Evolutionary conservation across 2,113 vertebrate genomes (phyloP).

Genomic region (Pachyramphus minor): DNA sequence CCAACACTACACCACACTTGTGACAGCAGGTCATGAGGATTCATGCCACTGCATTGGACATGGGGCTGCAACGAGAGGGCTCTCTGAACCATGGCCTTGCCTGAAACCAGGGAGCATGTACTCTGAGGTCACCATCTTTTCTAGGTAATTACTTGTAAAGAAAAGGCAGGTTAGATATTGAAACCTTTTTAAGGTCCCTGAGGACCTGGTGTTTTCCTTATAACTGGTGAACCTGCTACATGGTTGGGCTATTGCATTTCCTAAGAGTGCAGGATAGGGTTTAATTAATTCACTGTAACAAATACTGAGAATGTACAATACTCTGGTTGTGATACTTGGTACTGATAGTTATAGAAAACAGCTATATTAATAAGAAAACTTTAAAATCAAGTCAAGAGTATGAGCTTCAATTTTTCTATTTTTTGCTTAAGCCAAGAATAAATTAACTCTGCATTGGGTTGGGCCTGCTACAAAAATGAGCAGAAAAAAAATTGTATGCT

Average conservation of each 20-base stretch:
- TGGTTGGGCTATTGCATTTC: background rate
- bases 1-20: rapidly evolving
- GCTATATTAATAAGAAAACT: background rate
- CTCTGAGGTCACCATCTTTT: background rate
- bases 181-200: background rate
- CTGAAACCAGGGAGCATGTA: background rate
- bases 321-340: rapidly evolving
- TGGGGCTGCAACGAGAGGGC: background rate
- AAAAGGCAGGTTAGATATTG: background rate
- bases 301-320: background rate
- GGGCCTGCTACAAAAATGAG: background rate
- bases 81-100: background rate
- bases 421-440: background rate
- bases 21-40: background rate
- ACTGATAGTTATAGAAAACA: background rate
- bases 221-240: background rate
- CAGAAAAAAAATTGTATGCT: background rate
- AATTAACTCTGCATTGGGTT: background rate
- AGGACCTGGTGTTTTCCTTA: background rate
- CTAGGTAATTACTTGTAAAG: background rate
- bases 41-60: background rate
- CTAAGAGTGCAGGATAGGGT: background rate
- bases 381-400: background rate
- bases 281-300: background rate
- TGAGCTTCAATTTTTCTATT: background rate